A percentile compares a stretch with the other conserved stretches of the same genome.
phyloP scores from a whole-genome alignment of 2,113 vertebrate species.

The Varanus komodoensis region DNA sequence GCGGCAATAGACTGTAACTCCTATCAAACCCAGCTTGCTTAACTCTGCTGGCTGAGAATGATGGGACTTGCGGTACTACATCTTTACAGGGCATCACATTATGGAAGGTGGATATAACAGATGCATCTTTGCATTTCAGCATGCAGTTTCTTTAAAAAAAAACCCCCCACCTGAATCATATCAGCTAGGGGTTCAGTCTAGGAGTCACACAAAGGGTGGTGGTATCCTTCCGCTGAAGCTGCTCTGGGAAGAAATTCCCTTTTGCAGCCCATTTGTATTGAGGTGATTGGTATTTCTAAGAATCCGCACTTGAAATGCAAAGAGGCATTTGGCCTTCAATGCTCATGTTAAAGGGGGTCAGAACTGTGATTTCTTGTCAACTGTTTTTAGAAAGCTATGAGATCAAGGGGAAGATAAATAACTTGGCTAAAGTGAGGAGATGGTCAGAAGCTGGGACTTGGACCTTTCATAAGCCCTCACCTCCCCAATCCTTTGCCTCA shows the following conservation, averaged over 20 bases:
- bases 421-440: no score
- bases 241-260: not conserved
- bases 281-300: not conserved
- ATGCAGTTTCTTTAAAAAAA: not conserved
- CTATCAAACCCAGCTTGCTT: no score
- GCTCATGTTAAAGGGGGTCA: not conserved
- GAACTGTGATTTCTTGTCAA: no score
- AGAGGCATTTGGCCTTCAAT: not conserved
- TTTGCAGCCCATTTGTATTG: no score
- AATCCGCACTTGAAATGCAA: not conserved
- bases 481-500: not conserved
- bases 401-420: no score
- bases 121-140: not conserved
- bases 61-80: no score
- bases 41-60: no score
- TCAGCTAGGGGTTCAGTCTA: not conserved
- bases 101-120: no score
- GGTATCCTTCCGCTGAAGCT: not conserved
- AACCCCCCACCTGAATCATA: not conserved
- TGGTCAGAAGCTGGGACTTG: not conserved
- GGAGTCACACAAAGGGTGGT: no score
- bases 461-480: not conserved
- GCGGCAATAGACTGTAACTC: no score
- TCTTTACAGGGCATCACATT: no score
- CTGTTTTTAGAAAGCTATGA: no score